phyloP scores from a whole-genome alignment of 37 sponge, comb jelly and placozoan genomes.

The Aphrocallistes beatrix region DNA sequence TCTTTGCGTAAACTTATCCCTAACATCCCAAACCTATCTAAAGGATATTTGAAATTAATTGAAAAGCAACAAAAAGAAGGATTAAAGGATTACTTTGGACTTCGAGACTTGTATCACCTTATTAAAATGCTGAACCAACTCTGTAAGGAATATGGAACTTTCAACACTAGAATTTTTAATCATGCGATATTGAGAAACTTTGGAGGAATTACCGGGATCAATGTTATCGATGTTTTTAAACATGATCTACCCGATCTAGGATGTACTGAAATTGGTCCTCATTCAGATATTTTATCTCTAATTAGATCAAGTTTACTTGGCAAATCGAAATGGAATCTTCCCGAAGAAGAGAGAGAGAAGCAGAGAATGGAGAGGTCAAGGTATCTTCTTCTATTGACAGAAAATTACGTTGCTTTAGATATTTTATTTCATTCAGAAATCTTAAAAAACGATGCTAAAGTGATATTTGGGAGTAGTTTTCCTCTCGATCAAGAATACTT shows the following conservation, averaged over 20 bases:
- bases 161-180: neutral
- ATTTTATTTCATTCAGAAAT: neutral
- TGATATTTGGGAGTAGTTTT: constrained; percentile 6
- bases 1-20: neutral
- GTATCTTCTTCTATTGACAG: neutral
- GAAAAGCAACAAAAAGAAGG: neutral
- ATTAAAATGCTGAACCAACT: neutral
- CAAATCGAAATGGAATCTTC: no score
- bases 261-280: neutral
- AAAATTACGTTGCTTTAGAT: neutral
- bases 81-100: neutral
- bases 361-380: neutral
- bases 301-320: no score
- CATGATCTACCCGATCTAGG: neutral
- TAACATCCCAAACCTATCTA: neutral
- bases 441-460: neutral
- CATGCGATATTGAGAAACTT: neutral
- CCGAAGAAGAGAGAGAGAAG: neutral
- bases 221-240: neutral
- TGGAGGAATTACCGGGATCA: neutral
- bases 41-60: neutral
- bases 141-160: neutral
- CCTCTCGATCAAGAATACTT: neutral
- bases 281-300: neutral
- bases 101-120: neutral